Conservation (phyloP, 2,888 invertebrate genomes). For the Thelaira solivaga region DNA sequence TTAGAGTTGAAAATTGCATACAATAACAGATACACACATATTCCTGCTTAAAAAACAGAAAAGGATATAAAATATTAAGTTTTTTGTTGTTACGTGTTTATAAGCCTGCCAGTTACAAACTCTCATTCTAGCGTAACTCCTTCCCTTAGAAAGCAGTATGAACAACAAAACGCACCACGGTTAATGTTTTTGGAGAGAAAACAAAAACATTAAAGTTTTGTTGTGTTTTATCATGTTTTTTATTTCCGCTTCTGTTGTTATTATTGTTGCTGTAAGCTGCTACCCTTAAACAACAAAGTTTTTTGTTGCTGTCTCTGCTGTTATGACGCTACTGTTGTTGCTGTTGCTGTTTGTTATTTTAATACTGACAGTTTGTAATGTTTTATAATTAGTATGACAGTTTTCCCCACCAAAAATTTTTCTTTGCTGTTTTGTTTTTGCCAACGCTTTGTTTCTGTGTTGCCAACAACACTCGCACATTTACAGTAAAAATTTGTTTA, state of each 20-base stretch:
- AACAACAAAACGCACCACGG: background rate
- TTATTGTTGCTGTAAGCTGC: slow-evolving; percentile 8
- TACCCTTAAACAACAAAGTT: background rate
- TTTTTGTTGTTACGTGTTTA: slow-evolving; percentile 2
- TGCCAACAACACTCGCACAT: background rate
- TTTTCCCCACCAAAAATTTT: background rate
- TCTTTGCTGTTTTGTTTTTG: slow-evolving; percentile 16
- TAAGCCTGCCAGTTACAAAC: background rate
- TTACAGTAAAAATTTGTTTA: slow-evolving; percentile 1
- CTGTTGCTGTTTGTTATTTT: slow-evolving; percentile 26
- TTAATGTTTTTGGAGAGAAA: slow-evolving; percentile 12
- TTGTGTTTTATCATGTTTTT: slow-evolving; percentile 21
- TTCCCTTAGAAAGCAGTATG: slow-evolving; percentile 3
- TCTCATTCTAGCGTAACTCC: no score
- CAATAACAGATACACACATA: background rate
- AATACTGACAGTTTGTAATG: slow-evolving; percentile 45
- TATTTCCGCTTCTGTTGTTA: slow-evolving; percentile 3
- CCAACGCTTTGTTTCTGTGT: background rate
- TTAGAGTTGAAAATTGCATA: slow-evolving; percentile 42
- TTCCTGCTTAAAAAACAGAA: background rate
- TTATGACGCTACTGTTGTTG: background rate
- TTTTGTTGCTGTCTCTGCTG: background rate
- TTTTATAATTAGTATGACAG: slow-evolving; percentile 50
- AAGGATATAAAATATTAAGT: slow-evolving; percentile 17
- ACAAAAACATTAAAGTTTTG: slow-evolving; percentile 13